These are phyloP conservation scores for Dicrurus megarhynchus DNA, from an alignment of 2,113 vertebrate genomes.

Conservation along the genomic window DNA sequence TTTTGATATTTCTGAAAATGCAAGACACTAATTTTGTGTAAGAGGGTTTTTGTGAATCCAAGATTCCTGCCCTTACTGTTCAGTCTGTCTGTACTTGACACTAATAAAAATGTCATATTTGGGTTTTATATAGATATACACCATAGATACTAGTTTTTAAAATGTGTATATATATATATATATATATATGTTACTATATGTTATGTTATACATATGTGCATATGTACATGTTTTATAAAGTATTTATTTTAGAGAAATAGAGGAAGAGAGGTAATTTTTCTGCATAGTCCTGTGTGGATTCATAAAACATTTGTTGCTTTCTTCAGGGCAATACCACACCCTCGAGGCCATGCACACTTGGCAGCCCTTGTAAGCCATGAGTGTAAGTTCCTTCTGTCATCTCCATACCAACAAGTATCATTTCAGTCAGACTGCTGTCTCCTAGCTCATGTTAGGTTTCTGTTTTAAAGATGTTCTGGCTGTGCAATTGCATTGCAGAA, in stretches of 20 bases:
- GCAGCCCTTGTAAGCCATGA: slow-evolving; percentile 96
- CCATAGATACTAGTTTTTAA: neutral
- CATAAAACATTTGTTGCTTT: neutral
- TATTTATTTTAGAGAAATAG: neutral
- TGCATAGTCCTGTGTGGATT: neutral
- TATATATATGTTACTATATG: neutral
- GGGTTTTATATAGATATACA: neutral
- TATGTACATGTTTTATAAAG: neutral
- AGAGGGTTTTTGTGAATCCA: neutral
- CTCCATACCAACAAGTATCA: rapidly evolving
- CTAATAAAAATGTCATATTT: neutral
- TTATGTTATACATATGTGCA: neutral
- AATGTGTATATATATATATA: neutral
- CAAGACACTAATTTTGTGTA: neutral
- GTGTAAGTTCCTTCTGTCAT: slow-evolving; percentile 77
- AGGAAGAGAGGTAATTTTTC: neutral
- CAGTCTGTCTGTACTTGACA: neutral
- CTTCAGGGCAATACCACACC: slow-evolving; percentile 93
- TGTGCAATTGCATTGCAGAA: neutral
- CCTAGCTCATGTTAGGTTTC: neutral
- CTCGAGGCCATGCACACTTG: slow-evolving; percentile 93
- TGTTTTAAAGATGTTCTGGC: neutral
- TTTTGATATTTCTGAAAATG: neutral
- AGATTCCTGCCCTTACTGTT: neutral
- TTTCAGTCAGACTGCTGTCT: neutral